A percentile compares a stretch with the other conserved stretches of the same genome.
Evolutionary conservation across 2,113 vertebrate species (phyloP).

Genomic region (Strix aluco): DNA sequence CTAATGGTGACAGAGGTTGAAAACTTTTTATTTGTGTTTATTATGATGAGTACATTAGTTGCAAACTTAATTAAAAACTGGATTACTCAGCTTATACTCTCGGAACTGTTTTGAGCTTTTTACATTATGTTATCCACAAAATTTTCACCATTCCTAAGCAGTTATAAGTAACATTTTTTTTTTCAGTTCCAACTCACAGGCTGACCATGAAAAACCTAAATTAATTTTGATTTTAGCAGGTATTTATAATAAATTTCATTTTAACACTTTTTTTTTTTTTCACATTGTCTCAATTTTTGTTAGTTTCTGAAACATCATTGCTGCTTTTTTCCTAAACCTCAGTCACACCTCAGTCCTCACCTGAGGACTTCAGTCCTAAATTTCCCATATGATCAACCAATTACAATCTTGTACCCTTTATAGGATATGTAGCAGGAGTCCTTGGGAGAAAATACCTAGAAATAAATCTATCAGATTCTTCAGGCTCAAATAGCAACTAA

Average conservation of each 20-base stretch:
- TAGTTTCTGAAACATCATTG: neutral
- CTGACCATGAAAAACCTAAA: neutral
- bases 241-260: neutral
- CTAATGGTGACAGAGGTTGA: neutral
- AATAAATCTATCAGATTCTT: neutral
- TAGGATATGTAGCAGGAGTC: neutral
- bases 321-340: neutral
- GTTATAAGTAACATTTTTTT: neutral
- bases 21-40: neutral
- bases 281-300: neutral
- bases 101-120: neutral
- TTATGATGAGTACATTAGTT: neutral
- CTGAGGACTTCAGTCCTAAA: neutral
- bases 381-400: neutral
- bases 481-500: neutral
- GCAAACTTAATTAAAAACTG: neutral
- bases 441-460: neutral
- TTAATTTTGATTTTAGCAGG: neutral
- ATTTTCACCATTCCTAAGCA: neutral
- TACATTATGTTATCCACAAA: neutral
- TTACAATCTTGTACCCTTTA: neutral
- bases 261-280: neutral
- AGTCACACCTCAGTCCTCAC: neutral
- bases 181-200: neutral
- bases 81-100: neutral